Evolutionary conservation across 2,888 invertebrate species (phyloP).

Genomic region (Phortica magna): DNA sequence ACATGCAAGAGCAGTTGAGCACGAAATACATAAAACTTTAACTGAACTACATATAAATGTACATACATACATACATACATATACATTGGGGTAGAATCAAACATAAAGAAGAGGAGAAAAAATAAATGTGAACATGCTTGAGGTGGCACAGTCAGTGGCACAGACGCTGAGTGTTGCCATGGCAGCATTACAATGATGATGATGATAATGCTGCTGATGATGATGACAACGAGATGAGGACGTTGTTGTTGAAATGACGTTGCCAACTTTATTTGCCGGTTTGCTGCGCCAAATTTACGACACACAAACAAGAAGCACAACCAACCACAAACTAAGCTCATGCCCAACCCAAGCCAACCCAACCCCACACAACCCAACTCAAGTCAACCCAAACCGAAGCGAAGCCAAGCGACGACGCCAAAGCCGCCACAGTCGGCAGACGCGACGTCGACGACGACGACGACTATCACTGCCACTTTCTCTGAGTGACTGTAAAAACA

Average conservation of each 20-base stretch:
- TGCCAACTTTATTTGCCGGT: constrained; percentile 1
- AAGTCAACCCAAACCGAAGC: neutral
- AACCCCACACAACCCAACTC: neutral
- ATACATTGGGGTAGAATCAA: no score
- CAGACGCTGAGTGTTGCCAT: neutral
- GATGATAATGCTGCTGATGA: no score
- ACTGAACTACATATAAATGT: neutral
- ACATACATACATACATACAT: neutral
- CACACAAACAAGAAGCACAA: neutral
- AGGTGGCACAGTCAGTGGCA: no score
- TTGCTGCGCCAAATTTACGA: constrained; percentile 12
- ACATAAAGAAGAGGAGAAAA: no score
- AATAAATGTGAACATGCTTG: no score
- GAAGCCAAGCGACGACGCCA: neutral
- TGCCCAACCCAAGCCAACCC: neutral
- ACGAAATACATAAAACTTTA: constrained; percentile 2
- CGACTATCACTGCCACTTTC: no score
- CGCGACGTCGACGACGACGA: neutral
- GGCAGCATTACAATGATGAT: no score
- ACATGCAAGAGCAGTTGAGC: neutral
- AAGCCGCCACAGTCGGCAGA: neutral
- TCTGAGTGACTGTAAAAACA: neutral
- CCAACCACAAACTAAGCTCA: constrained; percentile 3
- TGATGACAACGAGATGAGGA: neutral
- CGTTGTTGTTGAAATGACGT: neutral